Conservation (phyloP, 2,113 vertebrate species). For the Speoplatyrhinus poulsoni region DNA sequence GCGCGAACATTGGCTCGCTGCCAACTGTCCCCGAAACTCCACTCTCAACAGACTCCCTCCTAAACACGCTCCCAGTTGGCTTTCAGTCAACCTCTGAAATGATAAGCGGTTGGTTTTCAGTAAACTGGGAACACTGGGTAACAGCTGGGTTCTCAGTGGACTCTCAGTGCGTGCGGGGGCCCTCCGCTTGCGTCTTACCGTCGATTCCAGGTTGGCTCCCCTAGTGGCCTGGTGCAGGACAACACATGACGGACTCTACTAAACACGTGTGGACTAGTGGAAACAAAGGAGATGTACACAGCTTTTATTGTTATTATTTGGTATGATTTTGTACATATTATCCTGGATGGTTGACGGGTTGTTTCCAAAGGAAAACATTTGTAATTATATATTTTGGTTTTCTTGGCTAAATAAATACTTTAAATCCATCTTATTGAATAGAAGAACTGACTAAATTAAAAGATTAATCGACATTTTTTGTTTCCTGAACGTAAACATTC, state of each 20-base stretch:
- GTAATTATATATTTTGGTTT: conserved; percentile 45
- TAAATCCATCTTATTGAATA: conserved; percentile 42
- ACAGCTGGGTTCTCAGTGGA: neutral
- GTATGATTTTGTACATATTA: conserved; percentile 77
- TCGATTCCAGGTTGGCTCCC: conserved; percentile 27
- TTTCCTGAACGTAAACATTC: conserved; percentile 49
- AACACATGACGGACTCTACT: neutral
- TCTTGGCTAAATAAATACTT: conserved; percentile 17
- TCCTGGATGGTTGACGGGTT: conserved; percentile 48
- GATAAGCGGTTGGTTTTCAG: conserved; percentile 17
- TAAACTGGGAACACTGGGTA: neutral
- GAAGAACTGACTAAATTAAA: conserved; percentile 17
- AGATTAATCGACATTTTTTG: conserved; percentile 4
- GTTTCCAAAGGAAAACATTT: conserved; percentile 32
- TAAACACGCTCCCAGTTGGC: conserved; percentile 18
- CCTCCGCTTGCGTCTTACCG: neutral
- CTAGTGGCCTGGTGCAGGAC: conserved; percentile 9
- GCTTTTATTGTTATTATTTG: conserved; percentile 58
- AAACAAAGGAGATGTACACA: conserved; percentile 9
- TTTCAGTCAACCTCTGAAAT: conserved; percentile 14
- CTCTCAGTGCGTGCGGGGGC: neutral
- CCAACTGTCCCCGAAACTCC: conserved; percentile 1
- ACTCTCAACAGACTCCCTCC: neutral
- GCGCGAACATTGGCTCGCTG: conserved; percentile 11
- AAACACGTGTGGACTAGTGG: conserved; percentile 25